These are phyloP conservation scores for Forbesichthys papilliferus DNA, from an alignment of 2,113 vertebrate species.

Conservation along the genomic window DNA sequence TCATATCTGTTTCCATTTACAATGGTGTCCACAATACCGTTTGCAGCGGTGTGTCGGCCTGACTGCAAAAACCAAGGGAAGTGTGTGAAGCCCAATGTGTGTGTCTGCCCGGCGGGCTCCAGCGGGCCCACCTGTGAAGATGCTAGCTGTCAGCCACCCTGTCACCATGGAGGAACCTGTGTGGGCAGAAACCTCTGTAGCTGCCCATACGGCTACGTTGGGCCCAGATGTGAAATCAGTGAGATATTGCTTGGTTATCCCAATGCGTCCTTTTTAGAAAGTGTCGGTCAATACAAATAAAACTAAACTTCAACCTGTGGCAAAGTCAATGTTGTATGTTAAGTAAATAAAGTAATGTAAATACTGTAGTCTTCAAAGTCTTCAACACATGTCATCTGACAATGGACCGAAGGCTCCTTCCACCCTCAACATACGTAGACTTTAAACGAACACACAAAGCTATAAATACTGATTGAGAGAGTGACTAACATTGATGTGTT, in stretches of 20 bases:
- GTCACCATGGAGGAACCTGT: constrained; percentile 85
- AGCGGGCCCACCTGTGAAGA: constrained; percentile 81
- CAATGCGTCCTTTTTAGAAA: not conserved
- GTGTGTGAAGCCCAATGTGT: constrained; percentile 82
- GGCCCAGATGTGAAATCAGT: constrained; percentile 89
- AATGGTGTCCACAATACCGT: constrained; percentile 1
- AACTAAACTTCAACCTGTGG: not conserved
- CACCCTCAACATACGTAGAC: not conserved
- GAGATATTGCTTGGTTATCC: constrained; percentile 55
- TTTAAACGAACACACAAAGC: not conserved
- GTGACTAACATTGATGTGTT: constrained; percentile 2
- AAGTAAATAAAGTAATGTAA: no score
- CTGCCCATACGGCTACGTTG: constrained; percentile 89
- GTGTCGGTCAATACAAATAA: not conserved
- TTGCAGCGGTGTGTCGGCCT: constrained; percentile 84
- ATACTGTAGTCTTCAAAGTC: no score
- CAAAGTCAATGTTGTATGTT: not conserved
- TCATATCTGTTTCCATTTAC: no score
- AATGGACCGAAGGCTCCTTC: not conserved
- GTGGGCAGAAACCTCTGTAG: constrained; percentile 85
- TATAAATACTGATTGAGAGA: not conserved
- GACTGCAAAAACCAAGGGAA: constrained; percentile 88
- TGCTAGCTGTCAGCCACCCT: constrained; percentile 83
- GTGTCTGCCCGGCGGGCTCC: constrained; percentile 80
- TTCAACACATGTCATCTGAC: no score